Percentiles rank a stretch among this genome's conserved stretches.
Conservation (phyloP, 2,888 invertebrate species). For the Thymelicus sylvestris region DNA sequence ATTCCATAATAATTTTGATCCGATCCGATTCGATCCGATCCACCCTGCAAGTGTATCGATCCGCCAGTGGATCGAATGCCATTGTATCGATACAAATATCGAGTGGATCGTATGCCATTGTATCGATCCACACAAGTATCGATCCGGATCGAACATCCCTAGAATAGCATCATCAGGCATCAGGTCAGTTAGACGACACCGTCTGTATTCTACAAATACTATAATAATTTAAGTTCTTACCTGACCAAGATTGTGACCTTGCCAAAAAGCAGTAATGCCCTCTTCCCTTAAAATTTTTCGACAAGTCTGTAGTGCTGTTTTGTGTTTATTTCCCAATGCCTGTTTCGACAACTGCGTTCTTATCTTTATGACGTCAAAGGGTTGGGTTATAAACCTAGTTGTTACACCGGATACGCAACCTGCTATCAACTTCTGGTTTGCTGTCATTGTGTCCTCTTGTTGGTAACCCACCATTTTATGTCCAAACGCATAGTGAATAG, state of each 20-base stretch:
- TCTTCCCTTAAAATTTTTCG: conserved; percentile 91
- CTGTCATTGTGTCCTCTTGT: conserved; percentile 58
- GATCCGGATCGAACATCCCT: too few relatives aligned
- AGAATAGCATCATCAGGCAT: too few relatives aligned
- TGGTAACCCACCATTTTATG: conserved; percentile 69
- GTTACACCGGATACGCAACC: conserved; percentile 63
- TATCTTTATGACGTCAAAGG: conserved; percentile 97
- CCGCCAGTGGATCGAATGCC: too few relatives aligned
- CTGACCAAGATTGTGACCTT: conserved; percentile 97
- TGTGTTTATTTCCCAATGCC: conserved; percentile 57
- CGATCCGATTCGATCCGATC: too few relatives aligned
- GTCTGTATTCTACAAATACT: too few relatives aligned
- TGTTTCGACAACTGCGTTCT: conserved; percentile 94
- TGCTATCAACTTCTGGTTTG: conserved; percentile 64
- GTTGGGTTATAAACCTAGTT: conserved; percentile 83
- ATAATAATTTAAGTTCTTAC: conserved; percentile 61
- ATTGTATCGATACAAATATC: too few relatives aligned
- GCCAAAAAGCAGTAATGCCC: conserved; percentile 94
- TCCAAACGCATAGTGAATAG: conserved; percentile 26
- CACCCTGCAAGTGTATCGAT: too few relatives aligned
- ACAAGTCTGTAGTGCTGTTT: conserved; percentile 86
- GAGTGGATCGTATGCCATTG: too few relatives aligned
- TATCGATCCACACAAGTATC: too few relatives aligned
- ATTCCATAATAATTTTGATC: too few relatives aligned
- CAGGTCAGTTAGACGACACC: too few relatives aligned